These are phyloP conservation scores for Dioctria rufipes DNA, from an alignment of 2,888 invertebrate genomes.

Conservation along the genomic window DNA sequence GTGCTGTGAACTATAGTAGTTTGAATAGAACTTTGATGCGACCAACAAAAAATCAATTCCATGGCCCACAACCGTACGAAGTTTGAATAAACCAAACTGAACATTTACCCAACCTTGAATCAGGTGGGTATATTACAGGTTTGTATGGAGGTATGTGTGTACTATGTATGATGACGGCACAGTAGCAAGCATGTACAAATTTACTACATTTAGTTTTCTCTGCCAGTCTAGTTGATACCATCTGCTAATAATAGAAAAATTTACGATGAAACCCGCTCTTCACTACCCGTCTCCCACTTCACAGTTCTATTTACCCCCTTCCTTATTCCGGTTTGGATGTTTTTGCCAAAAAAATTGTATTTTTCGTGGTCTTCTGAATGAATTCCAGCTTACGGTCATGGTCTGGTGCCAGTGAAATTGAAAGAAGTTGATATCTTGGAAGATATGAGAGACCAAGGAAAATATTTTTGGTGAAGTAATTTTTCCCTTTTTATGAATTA, in stretches of 20 bases:
- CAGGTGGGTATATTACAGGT: neutral
- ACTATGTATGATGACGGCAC: too few species aligned
- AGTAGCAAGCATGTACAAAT: neutral
- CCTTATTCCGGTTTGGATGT: neutral
- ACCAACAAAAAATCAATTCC: neutral
- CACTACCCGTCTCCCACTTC: neutral
- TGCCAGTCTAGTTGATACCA: conserved; percentile 15
- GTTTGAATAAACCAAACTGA: neutral
- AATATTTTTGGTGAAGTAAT: neutral
- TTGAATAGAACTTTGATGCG: neutral
- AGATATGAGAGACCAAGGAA: neutral
- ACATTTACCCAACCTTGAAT: neutral
- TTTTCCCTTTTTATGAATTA: conserved; percentile 1
- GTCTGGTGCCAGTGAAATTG: conserved; percentile 1
- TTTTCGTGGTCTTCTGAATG: neutral
- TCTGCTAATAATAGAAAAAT: conserved; percentile 30
- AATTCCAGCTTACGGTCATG: neutral
- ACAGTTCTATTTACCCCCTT: neutral
- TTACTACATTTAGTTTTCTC: neutral
- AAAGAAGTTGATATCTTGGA: neutral
- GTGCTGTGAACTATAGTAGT: neutral
- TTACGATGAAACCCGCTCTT: neutral
- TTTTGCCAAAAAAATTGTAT: neutral
- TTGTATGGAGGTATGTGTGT: too few species aligned
- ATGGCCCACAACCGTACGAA: neutral